A percentile compares a stretch with the other conserved stretches of the same genome.
Evolutionary conservation across 2,797 vertebrate genomes (phyloP).

Genomic region (Galagoides demidoff): DNA sequence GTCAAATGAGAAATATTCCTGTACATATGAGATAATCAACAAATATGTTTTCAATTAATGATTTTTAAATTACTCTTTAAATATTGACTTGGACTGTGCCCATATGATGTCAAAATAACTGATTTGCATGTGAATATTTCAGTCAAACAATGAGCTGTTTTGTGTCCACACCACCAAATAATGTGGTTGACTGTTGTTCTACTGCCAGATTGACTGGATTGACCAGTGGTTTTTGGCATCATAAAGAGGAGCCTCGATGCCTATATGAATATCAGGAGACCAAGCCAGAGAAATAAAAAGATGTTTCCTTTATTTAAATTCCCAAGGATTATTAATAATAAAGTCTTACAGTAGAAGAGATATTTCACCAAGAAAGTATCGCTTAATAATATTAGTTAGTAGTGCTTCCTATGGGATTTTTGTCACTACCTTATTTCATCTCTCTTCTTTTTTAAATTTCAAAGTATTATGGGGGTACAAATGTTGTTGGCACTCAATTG

Average conservation of each 20-base stretch:
- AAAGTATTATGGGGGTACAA: too few relatives aligned
- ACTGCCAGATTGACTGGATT: slow-evolving; percentile 51
- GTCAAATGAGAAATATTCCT: slow-evolving; percentile 70
- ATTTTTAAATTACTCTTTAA: slow-evolving; percentile 73
- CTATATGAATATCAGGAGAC: slow-evolving; percentile 67
- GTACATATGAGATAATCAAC: slow-evolving; percentile 73
- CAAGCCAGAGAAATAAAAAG: slow-evolving; percentile 72
- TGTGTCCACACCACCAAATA: slow-evolving; percentile 5
- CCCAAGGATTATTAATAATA: slow-evolving; percentile 66
- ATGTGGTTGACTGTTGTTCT: slow-evolving; percentile 50
- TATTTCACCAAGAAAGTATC: slow-evolving; percentile 62
- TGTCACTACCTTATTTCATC: slow-evolving; percentile 71
- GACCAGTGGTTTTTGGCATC: slow-evolving; percentile 56
- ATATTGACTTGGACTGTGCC: slow-evolving; percentile 71
- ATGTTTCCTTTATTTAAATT: slow-evolving; percentile 60
- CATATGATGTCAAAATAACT: slow-evolving; percentile 70
- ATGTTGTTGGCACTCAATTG: too few relatives aligned
- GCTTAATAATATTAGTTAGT: slow-evolving; percentile 76
- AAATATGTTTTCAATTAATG: slow-evolving; percentile 76
- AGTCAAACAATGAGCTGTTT: slow-evolving; percentile 61
- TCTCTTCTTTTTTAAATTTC: neutral
- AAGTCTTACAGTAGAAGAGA: slow-evolving; percentile 70
- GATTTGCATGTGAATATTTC: slow-evolving; percentile 64
- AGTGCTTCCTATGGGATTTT: slow-evolving; percentile 70
- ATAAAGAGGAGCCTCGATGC: slow-evolving; percentile 58